A percentile compares a stretch with the other conserved stretches of the same genome.
phyloP scores from a whole-genome alignment of 1,140 invertebrate genomes.

The Coenobita brevimanus region DNA sequence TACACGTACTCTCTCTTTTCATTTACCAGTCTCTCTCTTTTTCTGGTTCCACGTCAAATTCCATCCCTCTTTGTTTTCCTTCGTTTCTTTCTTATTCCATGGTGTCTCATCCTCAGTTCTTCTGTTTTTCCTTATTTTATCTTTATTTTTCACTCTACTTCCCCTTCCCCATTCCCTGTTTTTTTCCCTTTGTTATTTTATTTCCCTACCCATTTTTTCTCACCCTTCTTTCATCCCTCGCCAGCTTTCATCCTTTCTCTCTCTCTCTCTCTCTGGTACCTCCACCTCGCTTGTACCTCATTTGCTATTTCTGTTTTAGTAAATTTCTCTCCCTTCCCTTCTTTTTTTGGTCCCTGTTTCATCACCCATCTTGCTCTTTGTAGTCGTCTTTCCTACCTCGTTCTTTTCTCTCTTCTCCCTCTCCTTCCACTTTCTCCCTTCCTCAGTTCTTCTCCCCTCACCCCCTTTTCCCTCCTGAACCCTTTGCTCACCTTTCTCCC shows the following conservation, averaged over 20 bases:
- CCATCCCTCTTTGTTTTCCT: too few species aligned
- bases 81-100: background rate
- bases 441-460: background rate
- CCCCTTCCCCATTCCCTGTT: background rate
- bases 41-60: too few species aligned
- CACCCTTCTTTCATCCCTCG: constrained; percentile 8
- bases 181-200: background rate
- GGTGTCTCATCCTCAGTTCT: background rate
- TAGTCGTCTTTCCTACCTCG: background rate
- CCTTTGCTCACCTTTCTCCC: too few species aligned
- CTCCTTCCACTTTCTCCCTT: background rate
- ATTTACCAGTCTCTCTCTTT: too few species aligned
- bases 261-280: constrained; percentile 21
- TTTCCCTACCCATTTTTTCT: background rate
- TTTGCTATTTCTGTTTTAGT: too few species aligned
- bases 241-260: constrained; percentile 1
- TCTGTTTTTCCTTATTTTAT: background rate
- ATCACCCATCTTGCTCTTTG: too few species aligned
- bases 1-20: too few species aligned
- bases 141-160: background rate
- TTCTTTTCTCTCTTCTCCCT: background rate
- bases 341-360: too few species aligned
- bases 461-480: too few species aligned
- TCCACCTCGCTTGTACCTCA: background rate
- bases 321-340: too few species aligned